Evolutionary conservation across 2,113 vertebrate genomes (phyloP).

Genomic region (Pristiophorus japonicus): DNA sequence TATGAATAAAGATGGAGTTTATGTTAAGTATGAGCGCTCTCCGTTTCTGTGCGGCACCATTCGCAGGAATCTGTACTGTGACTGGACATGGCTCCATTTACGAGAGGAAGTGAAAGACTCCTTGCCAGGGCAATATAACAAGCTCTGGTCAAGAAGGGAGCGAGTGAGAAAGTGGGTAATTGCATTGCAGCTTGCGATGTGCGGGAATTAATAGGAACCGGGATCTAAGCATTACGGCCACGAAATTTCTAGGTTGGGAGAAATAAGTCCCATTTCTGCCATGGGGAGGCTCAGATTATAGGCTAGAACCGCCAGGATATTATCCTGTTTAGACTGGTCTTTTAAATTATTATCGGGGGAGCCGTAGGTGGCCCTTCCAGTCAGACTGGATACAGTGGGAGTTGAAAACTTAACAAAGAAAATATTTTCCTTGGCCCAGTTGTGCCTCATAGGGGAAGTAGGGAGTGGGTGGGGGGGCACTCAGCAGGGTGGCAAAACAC

Average conservation of each 20-base stretch:
- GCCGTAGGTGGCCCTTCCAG: no score
- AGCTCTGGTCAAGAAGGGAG: background rate
- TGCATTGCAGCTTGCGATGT: background rate
- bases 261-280: background rate
- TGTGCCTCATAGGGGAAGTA: no score
- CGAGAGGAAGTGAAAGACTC: background rate
- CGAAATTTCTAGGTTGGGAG: background rate
- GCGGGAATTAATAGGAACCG: background rate
- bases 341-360: no score
- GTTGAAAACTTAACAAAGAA: no score
- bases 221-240: background rate
- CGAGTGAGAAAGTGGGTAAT: background rate
- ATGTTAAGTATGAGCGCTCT: background rate
- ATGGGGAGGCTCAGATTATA: background rate
- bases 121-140: background rate
- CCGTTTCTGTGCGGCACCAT: background rate
- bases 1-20: constrained; percentile 26
- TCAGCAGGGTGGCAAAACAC: no score
- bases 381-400: no score
- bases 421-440: no score
- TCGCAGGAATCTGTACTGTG: background rate
- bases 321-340: no score
- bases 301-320: no score
- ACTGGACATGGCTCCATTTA: background rate
- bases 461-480: no score